Percentiles rank a stretch among this genome's conserved stretches.
Conservation (phyloP, 2,113 vertebrate species). For the Saguinus imperator region DNA sequence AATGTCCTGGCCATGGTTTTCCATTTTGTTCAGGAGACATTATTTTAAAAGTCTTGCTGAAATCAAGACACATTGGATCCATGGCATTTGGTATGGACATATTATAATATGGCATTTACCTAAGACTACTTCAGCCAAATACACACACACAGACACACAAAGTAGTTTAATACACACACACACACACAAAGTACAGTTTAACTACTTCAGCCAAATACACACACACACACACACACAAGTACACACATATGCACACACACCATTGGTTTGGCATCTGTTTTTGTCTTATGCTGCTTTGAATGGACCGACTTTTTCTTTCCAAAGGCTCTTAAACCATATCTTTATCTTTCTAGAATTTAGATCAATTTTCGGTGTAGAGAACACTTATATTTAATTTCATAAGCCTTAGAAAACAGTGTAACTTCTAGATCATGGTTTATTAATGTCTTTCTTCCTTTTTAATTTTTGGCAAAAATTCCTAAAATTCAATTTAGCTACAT, state of each 20-base stretch:
- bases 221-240: neutral
- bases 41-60: neutral
- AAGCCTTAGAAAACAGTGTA: neutral
- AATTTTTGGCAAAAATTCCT: neutral
- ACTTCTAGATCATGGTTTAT: neutral
- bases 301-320: conserved; percentile 9
- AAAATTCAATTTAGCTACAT: neutral
- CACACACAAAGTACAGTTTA: neutral
- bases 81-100: neutral
- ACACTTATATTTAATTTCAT: neutral
- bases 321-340: neutral
- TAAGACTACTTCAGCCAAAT: neutral
- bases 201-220: neutral
- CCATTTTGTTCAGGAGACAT: neutral
- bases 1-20: neutral
- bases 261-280: neutral
- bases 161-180: neutral
- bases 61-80: neutral
- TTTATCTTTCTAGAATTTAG: conserved; percentile 34
- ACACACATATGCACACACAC: too few species aligned
- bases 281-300: neutral
- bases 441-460: neutral
- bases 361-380: neutral
- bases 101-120: neutral
- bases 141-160: neutral